phyloP scores from a whole-genome alignment of 2,888 invertebrate genomes.

The Xestia sexstrigata region DNA sequence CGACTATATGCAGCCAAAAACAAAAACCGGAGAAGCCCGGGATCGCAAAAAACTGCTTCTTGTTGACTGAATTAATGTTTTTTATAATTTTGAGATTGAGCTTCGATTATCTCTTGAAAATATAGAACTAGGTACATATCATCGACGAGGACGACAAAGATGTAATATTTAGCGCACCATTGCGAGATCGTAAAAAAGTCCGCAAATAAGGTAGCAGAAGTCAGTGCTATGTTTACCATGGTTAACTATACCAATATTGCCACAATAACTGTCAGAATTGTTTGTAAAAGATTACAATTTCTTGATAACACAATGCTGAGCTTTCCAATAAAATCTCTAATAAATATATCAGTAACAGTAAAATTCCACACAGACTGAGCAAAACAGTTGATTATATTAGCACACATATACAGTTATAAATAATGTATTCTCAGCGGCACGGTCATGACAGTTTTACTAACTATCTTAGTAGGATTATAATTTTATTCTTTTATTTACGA shows the following conservation, averaged over 20 bases:
- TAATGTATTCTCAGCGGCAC: constrained; percentile 44
- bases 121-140: not conserved
- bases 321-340: constrained; percentile 27
- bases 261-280: not conserved
- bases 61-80: not conserved
- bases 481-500: constrained; percentile 37
- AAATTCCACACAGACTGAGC: constrained; percentile 25
- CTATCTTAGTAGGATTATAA: constrained; percentile 52
- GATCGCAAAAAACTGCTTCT: not conserved
- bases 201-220: not conserved
- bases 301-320: constrained; percentile 10
- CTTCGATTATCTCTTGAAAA: not conserved
- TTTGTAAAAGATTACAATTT: constrained; percentile 15
- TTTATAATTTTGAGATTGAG: not conserved
- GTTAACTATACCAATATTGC: constrained; percentile 4
- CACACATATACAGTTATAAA: constrained; percentile 48
- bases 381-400: constrained; percentile 42
- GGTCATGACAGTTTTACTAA: constrained; percentile 55
- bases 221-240: not conserved
- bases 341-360: constrained; percentile 29
- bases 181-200: constrained; percentile 8
- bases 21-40: no score
- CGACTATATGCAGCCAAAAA: no score
- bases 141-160: not conserved
- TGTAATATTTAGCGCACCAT: not conserved